Evolutionary conservation across 1,140 invertebrate species (phyloP).

Genomic region (Apis laboriosa): DNA sequence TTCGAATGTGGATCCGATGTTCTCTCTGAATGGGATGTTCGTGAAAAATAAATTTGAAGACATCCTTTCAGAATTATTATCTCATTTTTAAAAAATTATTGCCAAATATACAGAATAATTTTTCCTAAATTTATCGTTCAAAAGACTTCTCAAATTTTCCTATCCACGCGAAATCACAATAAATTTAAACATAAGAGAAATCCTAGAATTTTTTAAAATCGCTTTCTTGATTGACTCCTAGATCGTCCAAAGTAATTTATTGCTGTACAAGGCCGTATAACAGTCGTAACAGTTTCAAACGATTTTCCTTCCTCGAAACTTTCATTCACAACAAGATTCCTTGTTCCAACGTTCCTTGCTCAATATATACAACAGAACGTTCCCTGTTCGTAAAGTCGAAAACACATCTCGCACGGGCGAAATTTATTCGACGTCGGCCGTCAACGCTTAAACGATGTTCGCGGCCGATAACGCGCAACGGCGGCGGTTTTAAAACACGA

Average conservation of each 20-base stretch:
- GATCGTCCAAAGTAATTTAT: too few species aligned
- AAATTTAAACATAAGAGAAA: too few species aligned
- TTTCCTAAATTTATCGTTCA: not conserved
- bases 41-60: not conserved
- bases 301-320: not conserved
- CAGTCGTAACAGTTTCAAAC: too few species aligned
- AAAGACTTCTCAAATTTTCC: too few species aligned
- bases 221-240: too few species aligned
- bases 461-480: not conserved
- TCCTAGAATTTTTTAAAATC: too few species aligned
- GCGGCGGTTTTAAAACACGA: not conserved
- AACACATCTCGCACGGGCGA: too few species aligned
- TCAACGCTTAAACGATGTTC: conserved; percentile 1
- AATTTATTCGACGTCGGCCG: conserved; percentile 29
- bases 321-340: not conserved
- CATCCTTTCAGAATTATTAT: not conserved
- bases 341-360: not conserved
- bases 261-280: too few species aligned
- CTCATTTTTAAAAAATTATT: not conserved
- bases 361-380: not conserved
- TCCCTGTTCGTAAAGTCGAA: not conserved
- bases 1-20: not conserved
- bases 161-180: too few species aligned
- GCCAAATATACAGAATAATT: too few species aligned
- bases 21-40: too few species aligned